These are phyloP conservation scores for Promerops cafer DNA, from an alignment of 2,113 vertebrate species.

Conservation along the genomic window DNA sequence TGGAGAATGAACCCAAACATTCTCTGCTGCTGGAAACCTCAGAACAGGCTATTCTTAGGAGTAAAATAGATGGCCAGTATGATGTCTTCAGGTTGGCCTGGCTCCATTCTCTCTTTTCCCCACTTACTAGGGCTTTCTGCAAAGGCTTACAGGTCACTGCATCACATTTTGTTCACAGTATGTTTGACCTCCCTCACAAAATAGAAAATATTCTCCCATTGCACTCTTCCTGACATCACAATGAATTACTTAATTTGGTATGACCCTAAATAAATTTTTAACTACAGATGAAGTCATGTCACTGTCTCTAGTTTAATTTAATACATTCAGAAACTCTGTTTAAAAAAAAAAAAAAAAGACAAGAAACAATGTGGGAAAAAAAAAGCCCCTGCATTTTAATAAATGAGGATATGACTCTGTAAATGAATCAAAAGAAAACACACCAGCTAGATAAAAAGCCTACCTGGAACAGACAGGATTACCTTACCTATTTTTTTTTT, in stretches of 20 bases:
- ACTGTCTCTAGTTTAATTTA: neutral
- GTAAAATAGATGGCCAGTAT: neutral
- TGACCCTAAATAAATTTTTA: neutral
- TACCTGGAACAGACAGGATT: neutral
- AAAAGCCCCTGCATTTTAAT: neutral
- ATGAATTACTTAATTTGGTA: neutral
- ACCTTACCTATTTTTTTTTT: neutral
- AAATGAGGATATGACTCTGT: neutral
- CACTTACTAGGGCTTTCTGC: neutral
- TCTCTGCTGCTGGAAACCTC: neutral
- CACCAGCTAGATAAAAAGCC: neutral
- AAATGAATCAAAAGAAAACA: neutral
- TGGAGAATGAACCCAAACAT: neutral
- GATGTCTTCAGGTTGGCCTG: neutral
- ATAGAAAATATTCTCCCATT: neutral
- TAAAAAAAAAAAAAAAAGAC: neutral
- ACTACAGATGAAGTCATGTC: neutral
- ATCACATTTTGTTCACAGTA: neutral
- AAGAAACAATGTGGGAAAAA: rapidly evolving
- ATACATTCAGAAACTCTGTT: neutral
- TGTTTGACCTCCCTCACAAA: neutral
- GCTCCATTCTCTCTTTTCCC: neutral
- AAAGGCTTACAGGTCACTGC: neutral
- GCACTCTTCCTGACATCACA: neutral
- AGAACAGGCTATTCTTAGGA: neutral